Evolutionary conservation across 2,888 invertebrate species (phyloP), one percentile per base, ranked within the genome.

Genomic region (Dryobota labecula): DNA sequence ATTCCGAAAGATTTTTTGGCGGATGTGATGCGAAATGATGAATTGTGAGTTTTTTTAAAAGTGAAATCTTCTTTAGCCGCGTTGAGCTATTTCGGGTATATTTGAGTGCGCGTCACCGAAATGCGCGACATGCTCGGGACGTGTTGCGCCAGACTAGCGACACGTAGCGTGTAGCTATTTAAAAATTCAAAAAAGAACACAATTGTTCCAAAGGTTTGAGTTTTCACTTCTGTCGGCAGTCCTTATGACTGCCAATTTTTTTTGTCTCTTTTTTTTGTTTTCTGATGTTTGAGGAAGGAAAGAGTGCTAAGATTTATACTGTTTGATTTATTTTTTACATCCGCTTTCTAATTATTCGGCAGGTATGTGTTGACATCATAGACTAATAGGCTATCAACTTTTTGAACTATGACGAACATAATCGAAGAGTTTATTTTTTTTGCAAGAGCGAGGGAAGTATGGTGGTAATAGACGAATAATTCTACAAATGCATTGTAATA

Each of bases 1-100:
- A 78, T 76, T 73, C 76, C 61, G 53, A 53, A 70, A 69, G 15
- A 66, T 63, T 75, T 78, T 74, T 72, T 41, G 43, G 36, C 27
- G 11, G 24, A 60, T 33, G 27, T 27, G 51, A 80, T 64, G 63
- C 9, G 33, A 45, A 41, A 47, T 66, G 58, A 73, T 54, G 43
- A 33, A 68, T 60, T 7, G 13, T 18, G 8, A 27, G 38, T 15
- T 41, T 57, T 6, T 38, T 20, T 36, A n/a, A n/a, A n/a, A n/a
- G n/a, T n/a, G n/a, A n/a, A n/a, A n/a, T n/a, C n/a, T n/a, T n/a
- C n/a, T n/a, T n/a, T n/a, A n/a, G n/a, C n/a, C n/a, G n/a, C n/a
- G n/a, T n/a, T n/a, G n/a, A n/a, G n/a, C n/a, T n/a, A n/a, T n/a
- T n/a, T n/a, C n/a, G n/a, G n/a, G n/a, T n/a, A n/a, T n/a, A n/a